Evolutionary conservation across 2,113 vertebrate genomes (phyloP), one percentile per base, ranked within the genome.

Genomic region (Stomatorhinus ivindoensis): DNA sequence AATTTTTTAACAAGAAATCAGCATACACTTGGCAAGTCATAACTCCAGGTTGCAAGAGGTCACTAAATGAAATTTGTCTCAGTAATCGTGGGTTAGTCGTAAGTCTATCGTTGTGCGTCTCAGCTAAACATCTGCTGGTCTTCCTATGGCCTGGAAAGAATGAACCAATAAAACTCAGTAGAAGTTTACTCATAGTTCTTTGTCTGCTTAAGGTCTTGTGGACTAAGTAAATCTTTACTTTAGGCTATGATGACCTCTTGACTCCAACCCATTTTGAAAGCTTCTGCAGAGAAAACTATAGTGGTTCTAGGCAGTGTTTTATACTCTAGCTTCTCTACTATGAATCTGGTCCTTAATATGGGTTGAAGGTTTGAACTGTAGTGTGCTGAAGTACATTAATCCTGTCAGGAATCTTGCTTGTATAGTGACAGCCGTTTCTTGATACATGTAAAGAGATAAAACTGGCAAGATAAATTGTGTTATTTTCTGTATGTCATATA

Each of bases 151-250:
- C 92, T 93, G 89, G 92, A 93, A 90, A 93, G 91, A 90, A 91
- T 89, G 93, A 93, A 94, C 93, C 91, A 95, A 94, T 93, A 95
- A 94, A 94, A 90, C 42, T 48, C 87, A 8, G 87, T 92, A 48
- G 91, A 92, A 89, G 95, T 95, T 94, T 94, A 94, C 94, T 95
- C 94, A 94, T 92, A 92, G 93, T 89, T 86, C 93, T 93, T 94
- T 94, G 94, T 94, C 91, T 94, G 92, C 92, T 92, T 27, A 47
- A 91, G 91, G 91, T 91, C 91, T 91, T 94, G 93, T 95, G 93
- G 92, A 93, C 93, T 90, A 50, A 94, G 94, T 94, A 93, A 95
- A 95, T 95, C 94, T 95, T 95, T 95, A 89, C 94, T 93, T 91
- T 93, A 90, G 90, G 91, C 91, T 93, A 87, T 89, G 11, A 39